Evolutionary conservation across 2,888 invertebrate species (phyloP).

Genomic region (Dione juno): DNA sequence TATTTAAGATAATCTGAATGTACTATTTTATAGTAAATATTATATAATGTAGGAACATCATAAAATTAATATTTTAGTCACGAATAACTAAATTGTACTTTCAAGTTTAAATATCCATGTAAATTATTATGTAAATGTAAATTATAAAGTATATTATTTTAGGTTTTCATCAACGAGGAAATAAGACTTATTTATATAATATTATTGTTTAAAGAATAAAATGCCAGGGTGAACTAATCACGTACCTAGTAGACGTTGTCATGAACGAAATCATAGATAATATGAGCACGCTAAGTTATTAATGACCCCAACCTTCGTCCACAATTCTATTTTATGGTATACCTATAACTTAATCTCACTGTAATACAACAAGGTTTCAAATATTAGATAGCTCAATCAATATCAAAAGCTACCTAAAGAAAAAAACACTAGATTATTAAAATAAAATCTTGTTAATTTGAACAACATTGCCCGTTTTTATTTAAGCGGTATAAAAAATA

Average conservation of each 20-base stretch:
- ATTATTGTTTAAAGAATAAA: no score
- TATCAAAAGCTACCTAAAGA: neutral
- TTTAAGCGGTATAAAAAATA: neutral
- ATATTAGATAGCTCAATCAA: neutral
- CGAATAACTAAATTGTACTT: neutral
- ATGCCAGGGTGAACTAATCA: constrained; percentile 1
- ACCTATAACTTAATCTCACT: neutral
- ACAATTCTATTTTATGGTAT: neutral
- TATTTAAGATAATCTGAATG: no score
- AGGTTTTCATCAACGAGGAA: no score
- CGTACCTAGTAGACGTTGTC: neutral
- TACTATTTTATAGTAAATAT: no score
- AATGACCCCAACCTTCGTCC: neutral
- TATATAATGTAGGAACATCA: no score
- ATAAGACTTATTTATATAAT: no score
- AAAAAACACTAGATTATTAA: neutral
- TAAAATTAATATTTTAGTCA: neutral
- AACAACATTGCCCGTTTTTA: neutral
- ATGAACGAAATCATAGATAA: constrained; percentile 11
- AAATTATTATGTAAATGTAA: no score
- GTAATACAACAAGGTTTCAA: neutral
- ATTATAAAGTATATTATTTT: no score
- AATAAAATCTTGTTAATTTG: neutral
- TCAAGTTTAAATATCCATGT: neutral
- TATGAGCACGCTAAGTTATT: constrained; percentile 1